Percentiles rank a stretch among this genome's conserved stretches.
These are phyloP conservation scores for Sphinx pinastri DNA, from an alignment of 2,888 invertebrate species.

Conservation along the genomic window DNA sequence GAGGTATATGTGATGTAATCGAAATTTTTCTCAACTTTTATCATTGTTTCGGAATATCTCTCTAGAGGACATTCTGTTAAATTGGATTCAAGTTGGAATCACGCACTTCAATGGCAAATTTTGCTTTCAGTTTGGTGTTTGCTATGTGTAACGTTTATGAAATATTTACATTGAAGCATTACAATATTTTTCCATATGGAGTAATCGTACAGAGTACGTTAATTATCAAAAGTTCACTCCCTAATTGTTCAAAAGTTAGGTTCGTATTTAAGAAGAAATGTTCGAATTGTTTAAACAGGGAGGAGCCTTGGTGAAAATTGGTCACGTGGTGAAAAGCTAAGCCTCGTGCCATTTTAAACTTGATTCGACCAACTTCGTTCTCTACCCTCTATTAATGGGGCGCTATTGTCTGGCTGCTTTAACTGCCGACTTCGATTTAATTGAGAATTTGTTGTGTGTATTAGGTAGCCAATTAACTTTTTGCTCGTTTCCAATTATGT, in stretches of 20 bases:
- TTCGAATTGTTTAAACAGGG: conserved; percentile 69
- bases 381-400: conserved; percentile 45
- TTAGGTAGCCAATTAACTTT: conserved; percentile 21
- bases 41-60: conserved; percentile 75
- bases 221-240: conserved; percentile 57
- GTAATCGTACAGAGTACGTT: conserved; percentile 46
- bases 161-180: conserved; percentile 11
- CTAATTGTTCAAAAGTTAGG: conserved; percentile 66
- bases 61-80: conserved; percentile 75
- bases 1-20: conserved; percentile 52
- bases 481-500: conserved; percentile 5
- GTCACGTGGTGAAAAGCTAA: conserved; percentile 59
- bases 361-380: conserved; percentile 45
- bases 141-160: conserved; percentile 32
- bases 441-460: conserved; percentile 23
- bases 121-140: conserved; percentile 46
- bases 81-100: conserved; percentile 80
- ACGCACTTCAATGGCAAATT: conserved; percentile 57
- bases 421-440: conserved; percentile 22
- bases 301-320: conserved; percentile 52
- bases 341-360: conserved; percentile 44
- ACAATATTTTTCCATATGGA: conserved; percentile 38
- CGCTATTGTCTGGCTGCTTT: conserved; percentile 47
- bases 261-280: conserved; percentile 57
- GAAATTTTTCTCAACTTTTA: conserved; percentile 71